These are phyloP conservation scores for Nerophis lumbriciformis DNA, from an alignment of 2,113 vertebrate genomes.

Conservation along the genomic window DNA sequence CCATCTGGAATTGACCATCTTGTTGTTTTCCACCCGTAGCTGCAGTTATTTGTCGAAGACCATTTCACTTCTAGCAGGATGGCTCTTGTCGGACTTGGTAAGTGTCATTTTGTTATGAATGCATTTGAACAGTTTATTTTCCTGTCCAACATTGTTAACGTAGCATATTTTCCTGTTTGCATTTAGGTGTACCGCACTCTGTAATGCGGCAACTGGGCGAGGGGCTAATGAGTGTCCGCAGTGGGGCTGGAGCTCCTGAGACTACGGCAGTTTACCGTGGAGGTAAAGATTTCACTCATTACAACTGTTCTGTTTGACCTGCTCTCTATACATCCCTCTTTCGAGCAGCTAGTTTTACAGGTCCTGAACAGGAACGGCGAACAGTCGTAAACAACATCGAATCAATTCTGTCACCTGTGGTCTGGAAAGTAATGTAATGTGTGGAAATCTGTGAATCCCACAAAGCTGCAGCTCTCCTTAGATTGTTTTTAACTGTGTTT, in stretches of 20 bases:
- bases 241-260: slow-evolving; percentile 71
- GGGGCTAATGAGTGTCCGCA: slow-evolving; percentile 77
- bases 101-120: slow-evolving; percentile 26
- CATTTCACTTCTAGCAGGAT: slow-evolving; percentile 86
- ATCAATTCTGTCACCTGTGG: too few relatives aligned
- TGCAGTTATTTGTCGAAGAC: slow-evolving; percentile 82
- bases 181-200: slow-evolving; percentile 81
- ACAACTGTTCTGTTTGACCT: not conserved
- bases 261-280: slow-evolving; percentile 78
- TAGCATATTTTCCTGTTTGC: not conserved
- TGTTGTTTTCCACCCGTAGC: slow-evolving; percentile 63
- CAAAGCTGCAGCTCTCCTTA: too few relatives aligned
- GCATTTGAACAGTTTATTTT: not conserved
- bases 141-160: not conserved
- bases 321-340: too few relatives aligned
- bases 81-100: slow-evolving; percentile 77
- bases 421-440: too few relatives aligned
- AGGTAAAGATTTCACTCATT: slow-evolving; percentile 62
- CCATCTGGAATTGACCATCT: not conserved
- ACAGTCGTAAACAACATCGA: too few relatives aligned
- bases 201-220: slow-evolving; percentile 82
- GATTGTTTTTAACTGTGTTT: too few relatives aligned
- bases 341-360: too few relatives aligned
- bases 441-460: too few relatives aligned
- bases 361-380: too few relatives aligned